Evolutionary conservation across 2,888 invertebrate genomes (phyloP).

Genomic region (Thymelicus acteon): DNA sequence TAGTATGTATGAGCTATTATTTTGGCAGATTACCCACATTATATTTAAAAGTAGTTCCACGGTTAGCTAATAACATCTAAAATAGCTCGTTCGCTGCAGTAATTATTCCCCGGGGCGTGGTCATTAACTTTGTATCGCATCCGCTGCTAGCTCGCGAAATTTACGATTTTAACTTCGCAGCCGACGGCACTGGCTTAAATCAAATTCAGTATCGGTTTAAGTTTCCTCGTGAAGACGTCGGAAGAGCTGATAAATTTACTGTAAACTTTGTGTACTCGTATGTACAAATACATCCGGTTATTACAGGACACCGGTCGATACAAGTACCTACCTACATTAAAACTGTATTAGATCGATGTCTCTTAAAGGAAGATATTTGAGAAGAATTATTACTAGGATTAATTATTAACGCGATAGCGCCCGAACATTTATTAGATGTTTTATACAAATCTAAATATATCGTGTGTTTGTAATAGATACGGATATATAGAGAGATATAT

Average conservation of each 20-base stretch:
- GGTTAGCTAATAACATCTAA: slow-evolving; percentile 27
- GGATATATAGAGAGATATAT: too few relatives aligned
- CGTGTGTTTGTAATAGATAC: too few relatives aligned
- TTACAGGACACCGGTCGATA: too few relatives aligned
- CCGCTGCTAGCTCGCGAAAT: slow-evolving; percentile 19
- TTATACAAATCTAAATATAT: too few relatives aligned
- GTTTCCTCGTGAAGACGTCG: slow-evolving; percentile 25
- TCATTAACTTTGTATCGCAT: slow-evolving; percentile 28
- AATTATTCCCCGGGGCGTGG: slow-evolving; percentile 29
- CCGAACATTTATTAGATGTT: too few relatives aligned
- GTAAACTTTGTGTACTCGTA: too few relatives aligned
- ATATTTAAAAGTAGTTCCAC: slow-evolving; percentile 2
- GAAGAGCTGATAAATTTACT: neutral
- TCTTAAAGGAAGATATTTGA: too few relatives aligned
- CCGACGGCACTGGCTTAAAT: slow-evolving; percentile 11
- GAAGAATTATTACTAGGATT: too few relatives aligned
- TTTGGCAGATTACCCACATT: neutral
- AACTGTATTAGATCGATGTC: too few relatives aligned
- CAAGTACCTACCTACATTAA: too few relatives aligned
- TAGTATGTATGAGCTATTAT: neutral
- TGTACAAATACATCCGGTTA: too few relatives aligned
- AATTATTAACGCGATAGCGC: too few relatives aligned
- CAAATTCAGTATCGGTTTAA: slow-evolving; percentile 31
- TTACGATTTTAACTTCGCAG: slow-evolving; percentile 29
- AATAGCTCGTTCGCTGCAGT: slow-evolving; percentile 30